Base-by-base conservation (phyloP, 2,888 invertebrate species). In the Octonoba sinensis region DNA sequence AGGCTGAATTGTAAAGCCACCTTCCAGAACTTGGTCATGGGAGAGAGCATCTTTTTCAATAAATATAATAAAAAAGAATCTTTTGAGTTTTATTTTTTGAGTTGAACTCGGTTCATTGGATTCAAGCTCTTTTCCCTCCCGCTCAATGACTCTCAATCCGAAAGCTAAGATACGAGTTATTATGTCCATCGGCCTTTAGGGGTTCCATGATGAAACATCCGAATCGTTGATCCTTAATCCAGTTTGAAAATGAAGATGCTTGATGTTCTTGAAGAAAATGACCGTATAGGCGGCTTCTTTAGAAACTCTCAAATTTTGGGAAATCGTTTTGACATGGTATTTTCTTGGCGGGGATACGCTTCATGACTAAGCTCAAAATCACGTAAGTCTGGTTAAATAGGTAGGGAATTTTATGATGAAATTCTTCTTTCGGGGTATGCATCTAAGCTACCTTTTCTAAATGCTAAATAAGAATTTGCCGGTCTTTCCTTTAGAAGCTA, bases 261-360 rank as follows among this genome's bases (percentile, higher is more conserved):
- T 81, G 78, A 67, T 65, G 72, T 66, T 67, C 78, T 79, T 66
- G 22, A 79, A 46, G 24, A 73, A 66, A 81, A 74, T 73, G 79
- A 69, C 67, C 67, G 73, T 56, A 56, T 12, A 60, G 73, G 79
- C 73, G 73, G 79, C 46, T 24, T 44, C 65, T 76, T 81, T 69
- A 66, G 59, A 79, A 60, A 59, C 18, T 70, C 36, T 49, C 64
- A 46, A 57, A 59, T 77, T 77, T 64, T 66, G 67, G 72, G 36
- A 62, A 79, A 79, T 81, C 79, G 73, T 81, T 81, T 81, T 81
- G 79, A 81, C 79, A 74, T 73, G 69, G 69, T 81, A 22, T 72
- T 66, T 71, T 24, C 49, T 51, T 27, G 54, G 72, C 27, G 51
- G 27, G 44, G 56, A 57, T 72, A 78, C 54, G 57, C 65, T 57